phyloP scores from a whole-genome alignment of 2,113 vertebrate genomes.

The Isurus oxyrinchus region DNA sequence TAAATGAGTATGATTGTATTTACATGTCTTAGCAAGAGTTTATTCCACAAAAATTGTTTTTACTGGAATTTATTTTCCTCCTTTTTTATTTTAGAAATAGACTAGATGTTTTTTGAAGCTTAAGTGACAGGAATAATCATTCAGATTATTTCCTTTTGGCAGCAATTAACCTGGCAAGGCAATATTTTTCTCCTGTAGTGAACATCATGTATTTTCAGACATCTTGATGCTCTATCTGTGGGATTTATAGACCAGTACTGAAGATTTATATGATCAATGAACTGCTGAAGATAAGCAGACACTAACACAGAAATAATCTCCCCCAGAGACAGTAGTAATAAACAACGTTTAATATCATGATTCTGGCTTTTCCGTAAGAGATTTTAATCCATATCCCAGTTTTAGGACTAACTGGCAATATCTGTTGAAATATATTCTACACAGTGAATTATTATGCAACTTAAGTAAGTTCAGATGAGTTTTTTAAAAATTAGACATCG shows the following conservation, averaged over 20 bases:
- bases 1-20: not conserved
- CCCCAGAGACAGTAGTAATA: not conserved
- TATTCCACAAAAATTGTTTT: not conserved
- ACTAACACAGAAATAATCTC: not conserved
- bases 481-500: not conserved
- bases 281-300: not conserved
- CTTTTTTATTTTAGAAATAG: not conserved
- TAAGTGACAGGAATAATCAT: not conserved
- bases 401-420: not conserved
- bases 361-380: not conserved
- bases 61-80: not conserved
- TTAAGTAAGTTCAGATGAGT: not conserved
- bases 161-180: constrained; percentile 24
- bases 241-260: constrained; percentile 8
- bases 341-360: not conserved
- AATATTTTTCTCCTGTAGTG: not conserved
- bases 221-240: not conserved
- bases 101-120: not conserved
- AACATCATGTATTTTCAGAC: constrained; percentile 9
- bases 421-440: not conserved
- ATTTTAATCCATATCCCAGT: not conserved
- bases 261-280: not conserved
- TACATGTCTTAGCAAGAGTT: not conserved
- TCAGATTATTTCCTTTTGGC: not conserved
- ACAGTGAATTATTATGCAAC: not conserved